Conservation (phyloP, 1,140 invertebrate genomes). For the Vanessa tameamea region DNA sequence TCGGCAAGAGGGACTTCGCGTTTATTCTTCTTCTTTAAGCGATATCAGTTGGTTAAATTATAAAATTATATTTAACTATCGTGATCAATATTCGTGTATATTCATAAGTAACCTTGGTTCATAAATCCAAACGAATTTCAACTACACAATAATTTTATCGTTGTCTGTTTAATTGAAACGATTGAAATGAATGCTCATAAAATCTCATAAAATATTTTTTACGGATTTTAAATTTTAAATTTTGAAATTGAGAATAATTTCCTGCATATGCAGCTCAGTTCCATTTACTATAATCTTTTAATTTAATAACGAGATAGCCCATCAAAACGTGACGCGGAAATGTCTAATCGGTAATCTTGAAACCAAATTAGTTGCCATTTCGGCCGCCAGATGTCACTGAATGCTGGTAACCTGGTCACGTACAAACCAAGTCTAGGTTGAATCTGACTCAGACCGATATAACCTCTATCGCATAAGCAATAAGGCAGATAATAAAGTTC, state of each 20-base stretch:
- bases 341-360: constrained; percentile 43
- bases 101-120: too few species aligned
- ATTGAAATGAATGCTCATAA: too few species aligned
- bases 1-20: too few species aligned
- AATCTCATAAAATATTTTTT: background rate
- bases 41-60: too few species aligned
- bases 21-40: too few species aligned
- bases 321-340: constrained; percentile 51
- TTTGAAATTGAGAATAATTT: background rate
- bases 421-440: constrained; percentile 43
- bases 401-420: constrained; percentile 61
- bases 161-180: too few species aligned
- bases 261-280: background rate
- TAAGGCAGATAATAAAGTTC: constrained; percentile 41
- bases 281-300: constrained; percentile 9
- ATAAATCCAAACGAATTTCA: too few species aligned
- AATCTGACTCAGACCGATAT: constrained; percentile 12
- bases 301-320: constrained; percentile 18
- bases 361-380: constrained; percentile 55
- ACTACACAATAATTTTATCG: too few species aligned
- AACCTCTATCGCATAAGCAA: constrained; percentile 22
- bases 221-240: background rate
- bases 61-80: too few species aligned
- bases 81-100: too few species aligned
- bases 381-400: constrained; percentile 61